Percentiles rank a stretch among this genome's conserved stretches.
phyloP scores from a whole-genome alignment of 2,113 vertebrate genomes.

The Cairina moschata region DNA sequence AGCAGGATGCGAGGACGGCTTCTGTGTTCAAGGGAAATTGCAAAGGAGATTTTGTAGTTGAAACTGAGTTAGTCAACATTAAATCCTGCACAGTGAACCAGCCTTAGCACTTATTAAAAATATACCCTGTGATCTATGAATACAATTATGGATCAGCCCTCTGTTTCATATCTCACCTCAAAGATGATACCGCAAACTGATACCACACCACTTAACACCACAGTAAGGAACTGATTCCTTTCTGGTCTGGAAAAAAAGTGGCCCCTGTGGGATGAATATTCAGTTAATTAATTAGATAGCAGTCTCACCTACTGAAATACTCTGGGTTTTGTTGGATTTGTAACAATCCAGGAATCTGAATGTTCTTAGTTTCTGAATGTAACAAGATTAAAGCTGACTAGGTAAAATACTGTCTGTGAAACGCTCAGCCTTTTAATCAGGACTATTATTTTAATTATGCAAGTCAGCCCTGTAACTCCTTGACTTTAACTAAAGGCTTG shows the following conservation, averaged over 20 bases:
- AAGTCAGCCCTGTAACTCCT: background rate
- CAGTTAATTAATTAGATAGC: background rate
- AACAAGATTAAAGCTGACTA: background rate
- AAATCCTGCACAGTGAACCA: background rate
- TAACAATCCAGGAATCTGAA: background rate
- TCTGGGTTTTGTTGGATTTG: background rate
- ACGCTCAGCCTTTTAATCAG: background rate
- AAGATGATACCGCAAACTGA: constrained; percentile 19
- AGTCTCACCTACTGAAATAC: background rate
- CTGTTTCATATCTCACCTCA: constrained; percentile 42
- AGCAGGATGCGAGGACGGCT: background rate
- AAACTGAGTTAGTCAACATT: background rate
- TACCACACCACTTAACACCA: background rate
- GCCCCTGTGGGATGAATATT: background rate
- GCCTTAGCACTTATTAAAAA: constrained; percentile 27
- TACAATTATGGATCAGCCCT: background rate
- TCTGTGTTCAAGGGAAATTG: background rate
- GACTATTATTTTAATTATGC: background rate
- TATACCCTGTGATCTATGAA: background rate
- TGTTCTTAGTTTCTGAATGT: background rate
- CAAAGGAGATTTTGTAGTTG: background rate
- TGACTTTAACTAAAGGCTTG: background rate
- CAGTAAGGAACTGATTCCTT: background rate
- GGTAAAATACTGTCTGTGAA: background rate
- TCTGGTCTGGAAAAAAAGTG: background rate